Evolutionary conservation across 2,888 invertebrate genomes (phyloP).

Genomic region (Meganola albula): DNA sequence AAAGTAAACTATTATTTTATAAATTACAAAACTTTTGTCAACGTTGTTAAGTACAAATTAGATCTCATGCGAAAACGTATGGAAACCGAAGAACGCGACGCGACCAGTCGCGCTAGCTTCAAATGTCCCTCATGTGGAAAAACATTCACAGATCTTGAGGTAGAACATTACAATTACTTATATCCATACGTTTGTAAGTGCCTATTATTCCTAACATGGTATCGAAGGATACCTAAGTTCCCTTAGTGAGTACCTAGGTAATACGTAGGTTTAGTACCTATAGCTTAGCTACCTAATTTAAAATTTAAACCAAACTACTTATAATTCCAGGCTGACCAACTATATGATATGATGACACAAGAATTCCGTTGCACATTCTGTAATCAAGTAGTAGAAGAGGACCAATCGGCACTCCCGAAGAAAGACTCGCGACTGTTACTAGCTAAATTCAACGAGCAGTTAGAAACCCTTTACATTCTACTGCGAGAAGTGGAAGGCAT

Average conservation of each 20-base stretch:
- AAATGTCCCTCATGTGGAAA: constrained; percentile 94
- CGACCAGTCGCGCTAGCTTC: constrained; percentile 96
- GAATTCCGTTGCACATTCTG: constrained; percentile 96
- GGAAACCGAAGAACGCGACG: constrained; percentile 96
- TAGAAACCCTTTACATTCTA: constrained; percentile 93
- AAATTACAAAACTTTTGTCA: constrained; percentile 97
- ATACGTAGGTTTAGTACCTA: too few species aligned
- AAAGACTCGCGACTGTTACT: constrained; percentile 93
- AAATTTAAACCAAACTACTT: constrained; percentile 1
- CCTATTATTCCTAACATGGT: too few species aligned
- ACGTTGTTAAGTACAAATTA: constrained; percentile 97
- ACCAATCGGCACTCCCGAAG: constrained; percentile 94
- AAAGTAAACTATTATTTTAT: constrained; percentile 98
- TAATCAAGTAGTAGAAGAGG: constrained; percentile 93
- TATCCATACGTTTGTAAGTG: too few species aligned
- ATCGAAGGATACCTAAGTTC: too few species aligned
- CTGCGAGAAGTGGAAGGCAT: constrained; percentile 95
- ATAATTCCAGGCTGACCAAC: constrained; percentile 84
- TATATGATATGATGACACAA: constrained; percentile 89
- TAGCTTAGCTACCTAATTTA: too few species aligned
- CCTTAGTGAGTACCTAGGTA: too few species aligned
- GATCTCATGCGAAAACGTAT: constrained; percentile 96
- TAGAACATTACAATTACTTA: too few species aligned
- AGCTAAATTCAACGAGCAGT: constrained; percentile 95
- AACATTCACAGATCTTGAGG: constrained; percentile 96